A percentile compares a stretch with the other conserved stretches of the same genome.
Conservation (phyloP, 2,113 vertebrate genomes). For the Pandion haliaetus region DNA sequence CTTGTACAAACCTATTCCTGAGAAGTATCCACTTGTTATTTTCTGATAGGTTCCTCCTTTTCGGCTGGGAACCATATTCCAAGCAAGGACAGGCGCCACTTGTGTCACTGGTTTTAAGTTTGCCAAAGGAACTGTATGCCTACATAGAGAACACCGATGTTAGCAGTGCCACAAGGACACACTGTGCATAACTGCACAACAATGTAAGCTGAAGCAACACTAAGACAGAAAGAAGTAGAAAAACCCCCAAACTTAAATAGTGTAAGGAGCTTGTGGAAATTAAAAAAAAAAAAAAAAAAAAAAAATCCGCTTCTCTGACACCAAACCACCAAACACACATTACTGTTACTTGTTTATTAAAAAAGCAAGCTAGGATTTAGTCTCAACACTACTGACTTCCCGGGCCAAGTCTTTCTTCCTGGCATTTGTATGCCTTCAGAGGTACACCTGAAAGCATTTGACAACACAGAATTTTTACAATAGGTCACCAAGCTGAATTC, state of each 20-base stretch:
- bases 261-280: neutral
- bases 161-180: neutral
- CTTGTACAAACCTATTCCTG: slow-evolving; percentile 80
- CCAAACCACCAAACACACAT: neutral
- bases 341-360: neutral
- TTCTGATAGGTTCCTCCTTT: slow-evolving; percentile 82
- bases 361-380: neutral
- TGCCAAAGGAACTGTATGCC: slow-evolving; percentile 87
- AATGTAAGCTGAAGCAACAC: neutral
- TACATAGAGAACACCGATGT: slow-evolving; percentile 40
- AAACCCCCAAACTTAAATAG: neutral
- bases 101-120: slow-evolving; percentile 89
- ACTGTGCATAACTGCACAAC: neutral
- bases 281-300: neutral
- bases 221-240: neutral
- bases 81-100: slow-evolving; percentile 83
- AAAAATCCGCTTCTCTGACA: neutral
- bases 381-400: neutral
- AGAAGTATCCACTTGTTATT: slow-evolving; percentile 66
- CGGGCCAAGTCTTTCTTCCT: neutral
- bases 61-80: slow-evolving; percentile 78
- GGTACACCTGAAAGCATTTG: neutral
- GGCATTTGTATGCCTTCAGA: neutral
- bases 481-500: neutral
- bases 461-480: neutral